phyloP scores from a whole-genome alignment of 1,140 invertebrate genomes.

The Heliconius hewitsoni region DNA sequence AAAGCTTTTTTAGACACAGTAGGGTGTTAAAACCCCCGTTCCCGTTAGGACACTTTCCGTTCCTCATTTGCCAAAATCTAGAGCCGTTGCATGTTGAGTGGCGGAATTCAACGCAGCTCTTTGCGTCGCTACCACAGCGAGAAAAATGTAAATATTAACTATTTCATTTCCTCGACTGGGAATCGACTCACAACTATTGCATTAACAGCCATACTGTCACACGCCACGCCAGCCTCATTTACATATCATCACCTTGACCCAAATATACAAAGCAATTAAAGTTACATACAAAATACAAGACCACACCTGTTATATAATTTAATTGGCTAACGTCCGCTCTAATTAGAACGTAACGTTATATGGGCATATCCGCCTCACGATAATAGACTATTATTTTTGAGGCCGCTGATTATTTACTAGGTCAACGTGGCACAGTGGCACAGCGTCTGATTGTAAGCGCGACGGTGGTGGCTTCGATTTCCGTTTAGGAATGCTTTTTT shows the following conservation, averaged over 20 bases:
- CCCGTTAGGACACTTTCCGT: too few species aligned
- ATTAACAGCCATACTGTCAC: too few species aligned
- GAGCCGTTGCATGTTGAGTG: too few species aligned
- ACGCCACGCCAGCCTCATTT: background rate
- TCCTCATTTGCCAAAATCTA: too few species aligned
- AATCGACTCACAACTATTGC: too few species aligned
- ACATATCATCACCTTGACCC: background rate
- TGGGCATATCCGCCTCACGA: background rate
- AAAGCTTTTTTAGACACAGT: too few species aligned
- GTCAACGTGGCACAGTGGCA: background rate
- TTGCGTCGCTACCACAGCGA: too few species aligned
- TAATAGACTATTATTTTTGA: slow-evolving; percentile 24
- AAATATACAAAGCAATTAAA: slow-evolving; percentile 4
- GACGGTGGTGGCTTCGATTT: background rate
- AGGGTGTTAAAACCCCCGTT: too few species aligned
- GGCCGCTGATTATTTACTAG: slow-evolving; percentile 20
- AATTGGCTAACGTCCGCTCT: background rate
- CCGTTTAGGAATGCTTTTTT: background rate
- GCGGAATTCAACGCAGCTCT: too few species aligned
- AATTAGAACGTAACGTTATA: slow-evolving; percentile 8
- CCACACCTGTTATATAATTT: slow-evolving; percentile 8
- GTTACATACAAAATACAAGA: background rate
- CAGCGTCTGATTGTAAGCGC: background rate
- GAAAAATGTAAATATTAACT: too few species aligned
- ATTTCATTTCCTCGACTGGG: too few species aligned